Evolutionary conservation across 2,797 vertebrate genomes (phyloP), one percentile per base, ranked within the genome.

Genomic region (Siniperca obscura): DNA sequence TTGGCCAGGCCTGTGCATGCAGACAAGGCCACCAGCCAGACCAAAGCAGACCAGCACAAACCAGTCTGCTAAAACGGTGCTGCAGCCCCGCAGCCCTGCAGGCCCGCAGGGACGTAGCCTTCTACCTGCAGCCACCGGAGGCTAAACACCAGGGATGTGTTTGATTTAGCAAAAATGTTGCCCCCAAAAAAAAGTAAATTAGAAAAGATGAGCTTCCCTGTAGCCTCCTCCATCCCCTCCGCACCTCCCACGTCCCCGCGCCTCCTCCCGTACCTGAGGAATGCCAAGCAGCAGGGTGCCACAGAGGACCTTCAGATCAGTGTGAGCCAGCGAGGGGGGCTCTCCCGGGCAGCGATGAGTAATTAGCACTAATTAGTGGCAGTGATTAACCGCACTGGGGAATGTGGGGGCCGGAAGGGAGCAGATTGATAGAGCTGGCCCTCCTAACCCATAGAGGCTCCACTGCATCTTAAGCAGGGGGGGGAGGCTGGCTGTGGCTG

Each of bases 341-440:
- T 94, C 90, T 94, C 93, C 87, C 52, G 79, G 93, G 92, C 92
- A 92, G 89, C 87, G 7, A 85, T 92, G 93, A 95, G 93, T 94
- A 94, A 95, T 95, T 95, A 95, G 91, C 86, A 90, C 94, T 96
- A 96, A 97, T 97, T 97, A 97, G 95, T 93, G 94, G 94, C 88
- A 93, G 95, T 96, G 96, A 97, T 97, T 95, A 96, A 95, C 90
- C 93, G 94, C 90, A 91, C 94, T 81, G 83, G 94, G 95, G 95
- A 94, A 91, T 92, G 94, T 92, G 92, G 85, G 87, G 93, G 95
- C 96, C 94, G 89, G 1, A 92, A 93, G 95, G 95, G 94, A 96
- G 93, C 95, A 96, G 96, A 96, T 96, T 94, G 95, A 94, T 96
- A 77, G 91, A 78, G 65, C 93, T 91, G 86, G 92, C 95, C 90